Base-by-base conservation (phyloP, 2,797 vertebrate species). In the Bradypus variegatus region DNA sequence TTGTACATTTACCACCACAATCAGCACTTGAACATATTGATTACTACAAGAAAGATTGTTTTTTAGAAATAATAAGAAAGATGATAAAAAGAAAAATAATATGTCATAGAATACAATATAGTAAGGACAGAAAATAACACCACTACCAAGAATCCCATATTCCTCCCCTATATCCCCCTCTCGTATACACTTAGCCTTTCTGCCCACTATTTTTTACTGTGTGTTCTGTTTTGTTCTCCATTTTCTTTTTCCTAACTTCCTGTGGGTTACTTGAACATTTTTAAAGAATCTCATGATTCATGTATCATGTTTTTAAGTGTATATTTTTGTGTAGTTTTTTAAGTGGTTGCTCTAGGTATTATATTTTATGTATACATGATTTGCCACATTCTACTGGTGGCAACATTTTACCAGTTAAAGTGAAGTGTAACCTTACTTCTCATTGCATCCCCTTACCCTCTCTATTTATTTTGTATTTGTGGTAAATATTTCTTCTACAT, bases 201-300 rank as follows among this genome's bases (percentile, higher is more conserved):
- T 45, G 41, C 41, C 41, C 41, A 45, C 8, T 45, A 45, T 45
- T 45, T 45, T 45, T 81, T 91, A 53, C 25, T 90, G 19, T 88
- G 70, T 72, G 16, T 65, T 92, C 48, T 53, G 41, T 45, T 92
- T 86, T 31, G 79, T 86, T 88, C 33, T 87, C 41, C 55, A 12
- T 67, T 93, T 90, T 90, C 16, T 89, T 81, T 86, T 62, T 77
- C 70, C 36, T 89, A 5, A 69, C 10, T 67, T 84, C 45, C 12
- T 89, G 12, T 93, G 55, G 18, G 58, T 85, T 89, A 50, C 33
- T 53, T 73, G 48, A 90, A 92, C 36, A 69, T 65, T 84, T 70
- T 65, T 94, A 86, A 87, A 65, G 94, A 85, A 50, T 85, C 87
- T 92, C 64, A 75, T 80, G 76, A 85, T 85, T 93, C 41, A 12